These are phyloP conservation scores for Pterocles orientalis DNA, from an alignment of 2,113 vertebrate genomes.

Conservation along the genomic window DNA sequence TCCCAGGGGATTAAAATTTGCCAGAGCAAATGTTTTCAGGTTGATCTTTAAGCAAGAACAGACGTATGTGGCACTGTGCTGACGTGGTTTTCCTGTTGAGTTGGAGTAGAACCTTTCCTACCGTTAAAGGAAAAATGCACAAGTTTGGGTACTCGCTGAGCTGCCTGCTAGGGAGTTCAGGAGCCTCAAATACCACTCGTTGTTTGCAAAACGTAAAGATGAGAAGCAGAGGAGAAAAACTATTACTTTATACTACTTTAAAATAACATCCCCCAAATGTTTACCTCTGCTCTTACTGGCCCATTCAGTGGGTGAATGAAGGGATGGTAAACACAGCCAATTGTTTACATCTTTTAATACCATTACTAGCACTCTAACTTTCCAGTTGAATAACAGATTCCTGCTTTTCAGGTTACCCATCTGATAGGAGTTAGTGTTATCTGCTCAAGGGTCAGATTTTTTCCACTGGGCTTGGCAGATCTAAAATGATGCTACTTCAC, in stretches of 20 bases:
- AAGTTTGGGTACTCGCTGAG: background rate
- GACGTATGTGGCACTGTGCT: background rate
- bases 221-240: background rate
- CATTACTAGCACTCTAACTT: background rate
- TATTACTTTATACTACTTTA: background rate
- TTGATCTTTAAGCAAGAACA: background rate
- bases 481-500: background rate
- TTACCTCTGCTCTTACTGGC: background rate
- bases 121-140: background rate
- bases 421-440: background rate
- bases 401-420: background rate
- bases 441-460: background rate
- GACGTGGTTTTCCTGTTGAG: background rate
- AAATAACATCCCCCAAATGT: background rate
- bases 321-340: background rate
- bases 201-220: background rate
- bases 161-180: background rate
- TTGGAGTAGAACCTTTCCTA: background rate
- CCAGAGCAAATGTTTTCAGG: background rate
- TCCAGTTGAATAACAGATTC: background rate
- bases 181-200: background rate
- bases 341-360: background rate
- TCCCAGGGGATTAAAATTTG: background rate
- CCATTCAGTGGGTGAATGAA: background rate
- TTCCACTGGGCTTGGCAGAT: background rate